Percentiles rank a stretch among this genome's conserved stretches.
These are phyloP conservation scores for Dryobota labecula DNA, from an alignment of 2,888 invertebrate species.

Conservation along the genomic window DNA sequence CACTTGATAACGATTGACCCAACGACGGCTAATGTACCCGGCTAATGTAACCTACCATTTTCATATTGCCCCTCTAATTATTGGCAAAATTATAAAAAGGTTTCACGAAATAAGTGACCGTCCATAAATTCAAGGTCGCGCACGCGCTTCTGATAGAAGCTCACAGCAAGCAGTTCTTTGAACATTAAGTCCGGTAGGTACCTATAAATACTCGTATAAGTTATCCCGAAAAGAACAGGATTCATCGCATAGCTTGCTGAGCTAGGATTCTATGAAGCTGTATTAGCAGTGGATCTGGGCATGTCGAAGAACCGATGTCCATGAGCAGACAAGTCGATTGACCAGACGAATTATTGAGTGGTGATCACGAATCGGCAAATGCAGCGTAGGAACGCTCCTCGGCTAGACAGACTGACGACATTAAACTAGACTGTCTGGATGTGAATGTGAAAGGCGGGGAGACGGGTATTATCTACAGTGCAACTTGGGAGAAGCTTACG, in stretches of 20 bases:
- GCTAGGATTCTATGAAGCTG: neutral
- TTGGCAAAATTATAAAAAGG: neutral
- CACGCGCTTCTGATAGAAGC: neutral
- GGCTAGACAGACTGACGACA: constrained; percentile 10
- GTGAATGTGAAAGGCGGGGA: neutral
- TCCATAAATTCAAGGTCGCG: neutral
- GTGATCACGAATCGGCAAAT: neutral
- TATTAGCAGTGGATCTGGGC: neutral
- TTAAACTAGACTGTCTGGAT: constrained; percentile 4
- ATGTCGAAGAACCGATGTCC: neutral
- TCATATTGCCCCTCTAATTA: neutral
- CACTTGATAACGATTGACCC: constrained; percentile 5
- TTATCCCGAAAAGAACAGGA: neutral
- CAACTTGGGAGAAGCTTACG: neutral
- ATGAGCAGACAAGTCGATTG: neutral
- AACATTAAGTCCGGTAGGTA: neutral
- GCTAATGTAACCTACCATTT: neutral
- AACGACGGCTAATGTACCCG: neutral
- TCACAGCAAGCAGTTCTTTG: neutral
- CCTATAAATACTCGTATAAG: neutral
- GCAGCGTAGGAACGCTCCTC: neutral
- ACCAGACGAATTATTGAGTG: neutral
- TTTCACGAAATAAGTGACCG: neutral
- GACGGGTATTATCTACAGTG: neutral
- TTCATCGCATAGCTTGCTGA: neutral